Base-by-base conservation (phyloP, 2,113 vertebrate species). In the Cyphomyrus discorhynchus region DNA sequence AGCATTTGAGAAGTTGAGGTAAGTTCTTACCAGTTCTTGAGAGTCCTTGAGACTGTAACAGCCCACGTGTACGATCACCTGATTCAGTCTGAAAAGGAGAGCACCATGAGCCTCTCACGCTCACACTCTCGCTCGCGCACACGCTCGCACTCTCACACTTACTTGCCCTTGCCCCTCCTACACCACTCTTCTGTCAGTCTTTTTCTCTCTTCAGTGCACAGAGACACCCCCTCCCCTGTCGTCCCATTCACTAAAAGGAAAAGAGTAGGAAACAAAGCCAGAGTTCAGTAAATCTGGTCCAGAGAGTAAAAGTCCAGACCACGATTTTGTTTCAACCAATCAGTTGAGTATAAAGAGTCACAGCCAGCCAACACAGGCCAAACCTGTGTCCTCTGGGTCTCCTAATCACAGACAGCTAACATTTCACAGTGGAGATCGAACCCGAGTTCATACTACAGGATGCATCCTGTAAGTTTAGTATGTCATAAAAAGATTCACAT, bases 61-160 rank as follows among this genome's bases (percentile, higher is more conserved):
- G 90, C 98, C 98, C n/a, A 99, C 97, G 0, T 99, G 98, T 92
- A 99, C 93, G 27, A 99, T 96, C 89, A 99, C 96, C 0, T 97
- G 96, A 89, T 98, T 96, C 93, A 99, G 91, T 91, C 98, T 99
- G 93, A 90, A 89, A 70, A 93, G 49, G 91, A 90, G 90, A 58
- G 82, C 84, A 90, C 31, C 85, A 45, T 86, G 80, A 88, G 74
- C 87, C 53, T 5, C 50, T 10, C 35, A 4, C 19, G 87, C 90
- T 88, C 77, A 66, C 88, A 39, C 52, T 13, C 9, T 50, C 46
- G 92, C 45, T 58, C 15, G 3, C 50, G 1, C 17, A 5, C 52
- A 21, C 52, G 4, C 52, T 19, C 50, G 45, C 49, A 50, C 49
- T 2, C 49, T 50, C 49, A 4, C 52, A 93, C 95, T 91, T 90